A percentile compares a stretch with the other conserved stretches of the same genome.
These are phyloP conservation scores for Hypomecis atomaria DNA, from an alignment of 2,888 invertebrate genomes.

Conservation along the genomic window DNA sequence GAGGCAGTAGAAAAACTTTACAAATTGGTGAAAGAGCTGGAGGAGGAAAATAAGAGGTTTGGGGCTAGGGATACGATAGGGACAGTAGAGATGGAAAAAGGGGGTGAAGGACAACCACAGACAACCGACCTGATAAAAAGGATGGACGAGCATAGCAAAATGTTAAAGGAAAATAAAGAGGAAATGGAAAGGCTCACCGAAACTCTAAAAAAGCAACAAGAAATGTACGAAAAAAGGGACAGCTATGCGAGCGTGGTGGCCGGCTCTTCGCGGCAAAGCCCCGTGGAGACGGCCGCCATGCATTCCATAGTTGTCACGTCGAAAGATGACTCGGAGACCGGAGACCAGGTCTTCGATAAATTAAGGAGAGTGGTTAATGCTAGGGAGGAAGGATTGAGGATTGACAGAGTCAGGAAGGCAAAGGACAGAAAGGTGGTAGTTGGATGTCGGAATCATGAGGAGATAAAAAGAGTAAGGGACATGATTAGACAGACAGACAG, in stretches of 20 bases:
- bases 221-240: not conserved
- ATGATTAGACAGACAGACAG: not conserved
- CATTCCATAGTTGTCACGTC: constrained; percentile 16
- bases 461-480: constrained; percentile 6
- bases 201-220: not conserved
- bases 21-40: not conserved
- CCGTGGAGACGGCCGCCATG: not conserved
- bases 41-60: not conserved
- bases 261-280: not conserved
- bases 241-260: not conserved
- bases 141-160: not conserved
- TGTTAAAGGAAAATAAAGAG: not conserved
- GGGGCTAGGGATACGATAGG: not conserved
- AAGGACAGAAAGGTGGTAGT: constrained; percentile 24
- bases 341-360: constrained; percentile 7
- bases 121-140: too few relatives aligned
- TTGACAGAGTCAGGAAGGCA: constrained; percentile 17
- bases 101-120: too few relatives aligned
- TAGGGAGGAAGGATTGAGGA: constrained; percentile 8
- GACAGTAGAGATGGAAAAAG: too few relatives aligned
- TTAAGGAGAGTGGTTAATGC: constrained; percentile 23
- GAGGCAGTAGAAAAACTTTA: not conserved
- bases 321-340: constrained; percentile 8
- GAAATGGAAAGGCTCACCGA: not conserved
- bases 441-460: constrained; percentile 11